Conservation (phyloP, 2,888 invertebrate species). For the Platycheirus rosarum region DNA sequence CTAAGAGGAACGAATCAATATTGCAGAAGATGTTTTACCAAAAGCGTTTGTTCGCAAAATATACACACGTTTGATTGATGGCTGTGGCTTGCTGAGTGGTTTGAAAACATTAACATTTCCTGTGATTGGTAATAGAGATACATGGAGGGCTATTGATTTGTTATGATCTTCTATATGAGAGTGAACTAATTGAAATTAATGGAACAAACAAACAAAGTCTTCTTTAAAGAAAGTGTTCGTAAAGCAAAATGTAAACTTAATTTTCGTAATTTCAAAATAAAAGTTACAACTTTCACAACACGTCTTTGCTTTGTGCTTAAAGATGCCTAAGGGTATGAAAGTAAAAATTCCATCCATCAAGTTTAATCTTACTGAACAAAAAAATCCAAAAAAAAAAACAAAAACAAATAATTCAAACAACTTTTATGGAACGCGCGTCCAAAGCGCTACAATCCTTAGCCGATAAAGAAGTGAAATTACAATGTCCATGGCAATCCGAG, state of each 20-base stretch:
- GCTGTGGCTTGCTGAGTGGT: conserved; percentile 19
- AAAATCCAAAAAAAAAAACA: neutral
- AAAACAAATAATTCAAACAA: conserved; percentile 26
- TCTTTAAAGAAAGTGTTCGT: too few relatives aligned
- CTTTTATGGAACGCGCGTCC: conserved; percentile 28
- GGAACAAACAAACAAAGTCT: neutral
- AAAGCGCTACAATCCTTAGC: conserved; percentile 56
- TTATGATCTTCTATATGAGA: neutral
- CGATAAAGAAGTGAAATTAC: conserved; percentile 58
- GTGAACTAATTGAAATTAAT: too few relatives aligned
- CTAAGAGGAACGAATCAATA: neutral
- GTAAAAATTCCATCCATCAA: conserved; percentile 47
- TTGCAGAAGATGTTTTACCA: conserved; percentile 1
- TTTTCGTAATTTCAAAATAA: neutral
- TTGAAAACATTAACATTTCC: conserved; percentile 9
- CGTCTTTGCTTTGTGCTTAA: neutral
- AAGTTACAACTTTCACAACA: conserved; percentile 8
- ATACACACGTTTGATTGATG: conserved; percentile 17
- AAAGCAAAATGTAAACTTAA: neutral
- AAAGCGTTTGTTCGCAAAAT: neutral
- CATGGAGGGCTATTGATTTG: neutral
- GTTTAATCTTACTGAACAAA: conserved; percentile 37
- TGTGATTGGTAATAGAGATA: neutral
- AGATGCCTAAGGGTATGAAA: conserved; percentile 25
- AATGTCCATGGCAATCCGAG: conserved; percentile 66